Evolutionary conservation across 2,888 invertebrate genomes (phyloP).

Genomic region (Meghimatium bilineatum): DNA sequence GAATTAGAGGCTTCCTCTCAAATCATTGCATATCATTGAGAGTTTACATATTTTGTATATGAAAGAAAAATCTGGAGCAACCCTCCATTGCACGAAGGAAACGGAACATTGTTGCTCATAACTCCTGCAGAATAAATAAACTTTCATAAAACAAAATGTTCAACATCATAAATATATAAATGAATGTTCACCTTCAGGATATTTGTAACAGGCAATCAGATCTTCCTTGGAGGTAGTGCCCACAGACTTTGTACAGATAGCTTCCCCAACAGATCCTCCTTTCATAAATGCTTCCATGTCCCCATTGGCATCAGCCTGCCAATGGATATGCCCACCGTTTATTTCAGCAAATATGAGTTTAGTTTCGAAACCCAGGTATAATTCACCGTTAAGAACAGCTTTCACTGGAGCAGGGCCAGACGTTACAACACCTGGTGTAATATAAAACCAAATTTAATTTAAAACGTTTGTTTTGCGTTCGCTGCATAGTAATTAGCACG

Average conservation of each 20-base stretch:
- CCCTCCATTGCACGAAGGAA: too few relatives aligned
- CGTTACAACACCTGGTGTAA: slow-evolving; percentile 69
- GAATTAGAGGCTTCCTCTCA: too few relatives aligned
- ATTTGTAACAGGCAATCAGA: slow-evolving; percentile 70
- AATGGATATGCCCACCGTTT: slow-evolving; percentile 72
- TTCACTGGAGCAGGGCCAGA: slow-evolving; percentile 73
- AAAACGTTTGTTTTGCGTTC: too few relatives aligned
- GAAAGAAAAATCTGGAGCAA: too few relatives aligned
- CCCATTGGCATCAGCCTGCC: slow-evolving; percentile 71
- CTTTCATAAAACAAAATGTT: too few relatives aligned
- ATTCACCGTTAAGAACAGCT: slow-evolving; percentile 70
- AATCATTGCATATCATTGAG: too few relatives aligned
- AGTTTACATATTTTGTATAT: too few relatives aligned
- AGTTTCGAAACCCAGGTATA: slow-evolving; percentile 71
- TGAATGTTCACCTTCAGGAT: slow-evolving; percentile 62
- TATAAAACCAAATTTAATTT: not conserved
- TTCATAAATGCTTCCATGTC: slow-evolving; percentile 68
- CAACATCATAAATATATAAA: too few relatives aligned
- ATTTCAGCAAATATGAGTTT: slow-evolving; percentile 75
- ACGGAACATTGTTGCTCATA: too few relatives aligned
- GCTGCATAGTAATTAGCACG: too few relatives aligned
- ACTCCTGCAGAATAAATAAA: too few relatives aligned
- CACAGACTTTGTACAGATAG: slow-evolving; percentile 73
- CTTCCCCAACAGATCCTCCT: slow-evolving; percentile 63
- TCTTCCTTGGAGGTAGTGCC: slow-evolving; percentile 70